Percentiles rank a stretch among this genome's conserved stretches.
These are phyloP conservation scores for Trinectes maculatus DNA, from an alignment of 2,113 vertebrate genomes.

Conservation along the genomic window DNA sequence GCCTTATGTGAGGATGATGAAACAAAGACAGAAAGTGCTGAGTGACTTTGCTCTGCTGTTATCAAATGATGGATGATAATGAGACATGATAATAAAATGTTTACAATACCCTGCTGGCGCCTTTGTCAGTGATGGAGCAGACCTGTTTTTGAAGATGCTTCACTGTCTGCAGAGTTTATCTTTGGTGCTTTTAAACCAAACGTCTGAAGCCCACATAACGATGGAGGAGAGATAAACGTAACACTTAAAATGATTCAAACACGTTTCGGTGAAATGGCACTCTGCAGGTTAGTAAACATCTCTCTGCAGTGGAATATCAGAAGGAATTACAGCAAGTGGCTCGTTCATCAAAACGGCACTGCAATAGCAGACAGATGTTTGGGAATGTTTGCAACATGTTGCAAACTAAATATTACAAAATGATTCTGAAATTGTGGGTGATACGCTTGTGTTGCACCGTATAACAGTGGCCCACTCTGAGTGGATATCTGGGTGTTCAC, in stretches of 20 bases:
- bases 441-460: constrained; percentile 15
- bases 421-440: background rate
- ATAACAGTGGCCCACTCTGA: background rate
- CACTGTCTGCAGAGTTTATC: constrained; percentile 9
- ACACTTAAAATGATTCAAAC: constrained; percentile 34
- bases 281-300: constrained; percentile 44
- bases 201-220: constrained; percentile 27
- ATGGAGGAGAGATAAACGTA: constrained; percentile 26
- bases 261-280: constrained; percentile 10
- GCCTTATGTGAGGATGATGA: background rate
- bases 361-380: background rate
- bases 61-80: constrained; percentile 8
- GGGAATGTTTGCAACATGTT: constrained; percentile 11
- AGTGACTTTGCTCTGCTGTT: background rate
- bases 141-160: constrained; percentile 15
- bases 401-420: constrained; percentile 11
- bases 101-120: background rate
- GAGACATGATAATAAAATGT: background rate
- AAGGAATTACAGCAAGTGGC: constrained; percentile 30
- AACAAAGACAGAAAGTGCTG: background rate
- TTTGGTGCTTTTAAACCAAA: constrained; percentile 11
- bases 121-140: background rate
- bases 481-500: constrained; percentile 8
- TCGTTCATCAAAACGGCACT: constrained; percentile 27
- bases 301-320: constrained; percentile 27